Base-by-base conservation (phyloP, 2,113 vertebrate genomes). In the Phoxinus phoxinus region DNA sequence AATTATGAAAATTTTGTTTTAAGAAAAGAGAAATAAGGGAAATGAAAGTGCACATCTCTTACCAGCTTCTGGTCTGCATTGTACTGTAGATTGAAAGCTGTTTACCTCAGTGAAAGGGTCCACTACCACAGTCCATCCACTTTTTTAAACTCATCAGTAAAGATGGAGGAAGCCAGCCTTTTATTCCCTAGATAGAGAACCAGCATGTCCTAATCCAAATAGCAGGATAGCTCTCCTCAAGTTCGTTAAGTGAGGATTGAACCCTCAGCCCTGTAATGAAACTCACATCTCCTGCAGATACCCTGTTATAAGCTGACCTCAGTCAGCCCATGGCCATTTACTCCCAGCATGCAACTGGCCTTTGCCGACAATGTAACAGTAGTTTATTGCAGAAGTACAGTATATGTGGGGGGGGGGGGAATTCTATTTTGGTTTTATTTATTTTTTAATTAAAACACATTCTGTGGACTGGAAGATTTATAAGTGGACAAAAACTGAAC, bases 201-300 rank as follows among this genome's bases (percentile, higher is more conserved):
- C 51, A 63, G 67, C 61, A 23, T 71, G 7, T 67, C 46, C 63
- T 85, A 86, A 63, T 87, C 83, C 48, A 71, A 69, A 5, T 67
- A 67, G 37, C 17, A n/a, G 23, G n/a, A 85, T 51, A 19, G 6
- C 53, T 13, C 46, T 79, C 25, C 23, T 78, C 25, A 12, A 25
- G 74, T 41, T 41, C 17, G 30, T 84, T 53, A 67, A 67, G 35
- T 46, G 63, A 84, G 12, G 27, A 77, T 15, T 65, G 44, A 85
- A 48, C 72, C 32, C 83, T 84, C 12, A 65, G 27, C 74, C 75
- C 23, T 85, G 44, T 25, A 76, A 75, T 56, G 30, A 19, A 53
- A 65, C 59, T 27, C 32, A 30, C 41, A 25, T 69, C 65, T 71
- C 46, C 74, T 32, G 32, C 56, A 72, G 74, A 80, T 69, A 41